Conservation (phyloP, 2,888 invertebrate species). For the Meganola albula region DNA sequence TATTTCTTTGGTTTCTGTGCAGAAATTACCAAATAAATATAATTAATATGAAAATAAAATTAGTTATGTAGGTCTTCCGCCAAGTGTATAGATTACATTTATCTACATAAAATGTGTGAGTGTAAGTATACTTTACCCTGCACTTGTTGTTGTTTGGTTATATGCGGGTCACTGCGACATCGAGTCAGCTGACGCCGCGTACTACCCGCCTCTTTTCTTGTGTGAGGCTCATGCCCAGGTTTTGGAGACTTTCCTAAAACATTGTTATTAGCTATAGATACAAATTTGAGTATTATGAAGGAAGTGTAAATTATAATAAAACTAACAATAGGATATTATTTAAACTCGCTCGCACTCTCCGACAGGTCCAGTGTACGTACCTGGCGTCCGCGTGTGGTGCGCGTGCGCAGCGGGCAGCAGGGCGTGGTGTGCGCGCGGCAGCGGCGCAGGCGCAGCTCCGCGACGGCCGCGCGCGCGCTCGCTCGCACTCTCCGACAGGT, state of each 20-base stretch:
- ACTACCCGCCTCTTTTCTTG: slow-evolving; percentile 49
- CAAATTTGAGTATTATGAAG: too few species aligned
- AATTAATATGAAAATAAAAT: not conserved
- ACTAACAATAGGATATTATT: too few species aligned
- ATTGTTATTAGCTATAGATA: slow-evolving; percentile 1
- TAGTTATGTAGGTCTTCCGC: not conserved
- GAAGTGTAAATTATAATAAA: too few species aligned
- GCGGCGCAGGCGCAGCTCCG: slow-evolving; percentile 29
- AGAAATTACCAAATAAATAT: slow-evolving; percentile 11
- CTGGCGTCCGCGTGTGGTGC: slow-evolving; percentile 37
- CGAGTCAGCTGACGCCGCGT: slow-evolving; percentile 57
- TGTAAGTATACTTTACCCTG: slow-evolving; percentile 22
- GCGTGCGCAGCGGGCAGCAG: slow-evolving; percentile 29
- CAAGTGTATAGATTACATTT: not conserved
- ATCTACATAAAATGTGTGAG: too few species aligned
- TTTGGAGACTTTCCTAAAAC: slow-evolving; percentile 62
- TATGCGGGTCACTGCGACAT: slow-evolving; percentile 67
- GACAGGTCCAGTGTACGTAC: slow-evolving; percentile 15
- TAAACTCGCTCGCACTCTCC: too few species aligned
- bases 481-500: slow-evolving; percentile 90
- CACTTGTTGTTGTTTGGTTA: slow-evolving; percentile 39
- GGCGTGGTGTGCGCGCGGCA: slow-evolving; percentile 38
- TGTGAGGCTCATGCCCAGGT: slow-evolving; percentile 44
- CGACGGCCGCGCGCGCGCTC: slow-evolving; percentile 49
- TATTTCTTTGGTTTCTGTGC: slow-evolving; percentile 63